Base-by-base conservation (phyloP, 2,888 invertebrate genomes). In the Monopis laevigella region DNA sequence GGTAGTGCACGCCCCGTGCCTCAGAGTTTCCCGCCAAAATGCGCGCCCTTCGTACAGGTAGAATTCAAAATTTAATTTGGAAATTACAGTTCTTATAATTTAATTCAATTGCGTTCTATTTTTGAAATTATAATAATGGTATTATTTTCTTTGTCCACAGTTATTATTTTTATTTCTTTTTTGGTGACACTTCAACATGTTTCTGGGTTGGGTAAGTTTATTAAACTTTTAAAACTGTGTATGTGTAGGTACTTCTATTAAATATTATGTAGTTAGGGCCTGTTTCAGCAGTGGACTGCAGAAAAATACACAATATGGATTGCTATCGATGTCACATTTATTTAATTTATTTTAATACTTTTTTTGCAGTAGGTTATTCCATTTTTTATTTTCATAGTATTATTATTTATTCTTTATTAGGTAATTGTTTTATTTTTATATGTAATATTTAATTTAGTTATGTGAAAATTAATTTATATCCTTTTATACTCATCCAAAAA, bases 1-100 rank as follows among this genome's bases (percentile, higher is more conserved):
- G 60, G 55, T 46, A 56, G 51, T 48, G 66, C 55, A 62, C 77
- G 75, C 52, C 50, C 43, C 45, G 49, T 46, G 51, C 45, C 36
- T 34, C 24, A 2, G 26, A 41, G 38, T 36, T 40, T 43, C 34
- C 19, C 40, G 35, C 32, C 4, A 36, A 36, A 36, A 36, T 36
- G 36, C 36, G 36, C 36, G 36, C 19, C 11, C n/a, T 18, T 18
- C n/a, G 17, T 32, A 17, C 32, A 32, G 32, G 32, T 32, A 32
- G 14, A 8, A 21, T 21, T 21, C 24, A 8, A 21, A 32, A 17
- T 17, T 32, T 32, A n/a, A n/a, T n/a, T n/a, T n/a, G n/a, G 17
- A 32, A 32, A 17, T 14, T 7, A 28, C 11, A 28, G 11, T n/a
- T 28, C 10, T 24, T 24, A 24, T 29, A 3, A 28, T 28, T 6